Evolutionary conservation across 2,888 invertebrate genomes (phyloP), one percentile per base, ranked within the genome.

Genomic region (Archips crataeganus): DNA sequence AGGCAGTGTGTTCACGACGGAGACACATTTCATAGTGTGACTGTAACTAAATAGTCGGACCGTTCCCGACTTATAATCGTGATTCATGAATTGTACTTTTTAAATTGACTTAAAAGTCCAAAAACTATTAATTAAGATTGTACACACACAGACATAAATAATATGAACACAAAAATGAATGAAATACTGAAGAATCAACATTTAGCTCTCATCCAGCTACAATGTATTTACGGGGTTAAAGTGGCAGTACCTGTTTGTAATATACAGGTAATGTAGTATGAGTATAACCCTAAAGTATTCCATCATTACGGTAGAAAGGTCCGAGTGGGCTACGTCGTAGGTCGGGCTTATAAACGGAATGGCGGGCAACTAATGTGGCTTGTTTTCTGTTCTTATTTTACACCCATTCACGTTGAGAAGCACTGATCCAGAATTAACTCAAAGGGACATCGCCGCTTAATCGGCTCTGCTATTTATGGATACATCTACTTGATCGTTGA

Each of bases 351-450:
- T 47, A 49, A 62, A 49, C 23, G 49, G 6, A 64, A 49, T 34
- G 62, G 62, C 36, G 36, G 62, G 15, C 15, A 62, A 42, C 42
- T n/a, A 39, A 23, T 62, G 42, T 34, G 10, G 13, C 42, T 62
- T 15, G 42, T 62, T 62, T 36, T 42, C 42, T 62, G 15, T 62
- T 10, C 62, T 32, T 42, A 65, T 42, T 61, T 61, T 23, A 47
- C 34, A 39, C 54, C 42, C 34, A 65, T 49, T 61, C 42, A 54
- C 42, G 42, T 71, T 54, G 42, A 51, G 57, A 51, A 66, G 51
- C 71, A 66, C 32, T 68, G 72, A 68, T 68, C 68, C 63, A 36
- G 68, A 73, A 73, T 59, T 63, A 73, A 73, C 68, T 57, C 63
- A n/a, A 63, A 68, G n/a, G 49, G 72, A 63, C 63, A 47, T 36